Conservation (phyloP, 2,888 invertebrate genomes). For the Sepiola atlantica region DNA sequence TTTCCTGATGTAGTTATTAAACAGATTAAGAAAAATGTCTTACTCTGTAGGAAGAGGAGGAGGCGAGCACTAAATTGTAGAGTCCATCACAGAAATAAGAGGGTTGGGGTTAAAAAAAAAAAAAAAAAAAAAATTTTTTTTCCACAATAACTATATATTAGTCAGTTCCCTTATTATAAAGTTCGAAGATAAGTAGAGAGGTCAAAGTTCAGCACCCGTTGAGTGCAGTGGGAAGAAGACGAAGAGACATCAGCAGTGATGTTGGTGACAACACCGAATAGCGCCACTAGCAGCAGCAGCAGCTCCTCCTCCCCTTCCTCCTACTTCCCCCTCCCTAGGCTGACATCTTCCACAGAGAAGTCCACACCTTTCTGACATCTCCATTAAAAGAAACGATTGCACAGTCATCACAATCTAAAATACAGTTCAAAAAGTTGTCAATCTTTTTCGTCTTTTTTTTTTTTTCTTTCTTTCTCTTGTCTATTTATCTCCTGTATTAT, state of each 20-base stretch:
- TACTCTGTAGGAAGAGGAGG: conserved; percentile 11
- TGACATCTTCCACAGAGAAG: conserved; percentile 12
- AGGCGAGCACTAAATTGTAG: background rate
- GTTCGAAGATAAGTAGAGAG: background rate
- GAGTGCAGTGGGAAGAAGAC: background rate
- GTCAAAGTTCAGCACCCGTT: background rate
- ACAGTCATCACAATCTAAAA: conserved; percentile 32
- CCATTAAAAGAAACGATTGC: background rate
- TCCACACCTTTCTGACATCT: conserved; percentile 13
- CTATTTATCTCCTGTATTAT: background rate
- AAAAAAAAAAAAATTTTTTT: background rate
- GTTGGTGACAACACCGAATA: conserved; percentile 39
- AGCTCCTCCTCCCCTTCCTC: background rate
- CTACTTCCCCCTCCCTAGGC: conserved; percentile 14
- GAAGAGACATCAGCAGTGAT: conserved; percentile 43
- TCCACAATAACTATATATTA: background rate
- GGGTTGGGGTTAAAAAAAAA: background rate
- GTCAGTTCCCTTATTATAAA: conserved; percentile 25
- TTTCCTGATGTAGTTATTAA: background rate
- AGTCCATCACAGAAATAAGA: conserved; percentile 3
- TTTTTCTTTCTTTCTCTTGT: conserved; percentile 2
- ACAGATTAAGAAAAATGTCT: conserved; percentile 32
- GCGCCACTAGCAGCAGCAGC: conserved; percentile 44
- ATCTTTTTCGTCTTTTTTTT: too few species aligned
- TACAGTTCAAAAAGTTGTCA: background rate